Evolutionary conservation across 1,140 invertebrate species (phyloP).

Genomic region (Panulirus ornatus): DNA sequence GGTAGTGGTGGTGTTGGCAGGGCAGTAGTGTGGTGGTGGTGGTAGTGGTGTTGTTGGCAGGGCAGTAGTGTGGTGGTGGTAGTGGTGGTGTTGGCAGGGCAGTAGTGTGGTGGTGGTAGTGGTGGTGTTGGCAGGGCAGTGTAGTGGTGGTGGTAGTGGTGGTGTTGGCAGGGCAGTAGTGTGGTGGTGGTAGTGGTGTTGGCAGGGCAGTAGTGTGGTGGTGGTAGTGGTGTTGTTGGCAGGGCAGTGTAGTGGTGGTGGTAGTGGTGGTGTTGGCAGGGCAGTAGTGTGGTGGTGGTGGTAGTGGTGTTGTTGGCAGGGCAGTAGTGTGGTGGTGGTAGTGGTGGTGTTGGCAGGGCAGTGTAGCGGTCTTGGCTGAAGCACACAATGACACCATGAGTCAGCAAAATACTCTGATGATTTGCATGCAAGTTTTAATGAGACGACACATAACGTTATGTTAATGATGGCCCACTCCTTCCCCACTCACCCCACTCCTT

Average conservation of each 20-base stretch:
- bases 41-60: no score
- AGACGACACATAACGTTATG: no score
- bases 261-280: background rate
- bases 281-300: background rate
- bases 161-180: background rate
- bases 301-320: background rate
- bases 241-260: no score
- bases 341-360: background rate
- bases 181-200: background rate
- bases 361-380: background rate
- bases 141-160: background rate
- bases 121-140: no score
- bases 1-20: no score
- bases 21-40: no score
- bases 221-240: background rate
- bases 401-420: background rate
- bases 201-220: background rate
- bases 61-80: no score
- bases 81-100: background rate
- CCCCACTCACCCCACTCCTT: no score
- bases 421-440: no score
- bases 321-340: background rate
- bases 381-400: background rate
- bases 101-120: background rate
- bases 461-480: background rate